These are phyloP conservation scores for Carlito syrichta DNA, from an alignment of 2,113 vertebrate genomes.

Conservation along the genomic window DNA sequence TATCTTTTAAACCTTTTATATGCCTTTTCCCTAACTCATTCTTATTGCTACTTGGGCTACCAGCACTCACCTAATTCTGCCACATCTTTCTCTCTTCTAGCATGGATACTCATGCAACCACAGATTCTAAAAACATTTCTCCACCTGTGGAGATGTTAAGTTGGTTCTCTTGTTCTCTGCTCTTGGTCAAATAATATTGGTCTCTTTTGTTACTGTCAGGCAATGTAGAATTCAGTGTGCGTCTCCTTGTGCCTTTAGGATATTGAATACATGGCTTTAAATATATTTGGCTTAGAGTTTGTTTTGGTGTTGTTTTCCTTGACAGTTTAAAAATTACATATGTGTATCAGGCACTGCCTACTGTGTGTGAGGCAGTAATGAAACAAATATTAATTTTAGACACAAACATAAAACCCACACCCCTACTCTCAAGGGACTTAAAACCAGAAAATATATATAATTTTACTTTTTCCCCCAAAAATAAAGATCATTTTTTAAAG, in stretches of 20 bases:
- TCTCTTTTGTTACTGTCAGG: background rate
- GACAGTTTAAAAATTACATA: background rate
- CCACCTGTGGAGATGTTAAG: background rate
- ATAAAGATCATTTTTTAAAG: background rate
- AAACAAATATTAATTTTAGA: background rate
- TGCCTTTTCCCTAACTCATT: background rate
- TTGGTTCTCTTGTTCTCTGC: background rate
- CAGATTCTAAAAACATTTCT: background rate
- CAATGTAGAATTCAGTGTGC: background rate
- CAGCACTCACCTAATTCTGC: background rate
- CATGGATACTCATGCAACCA: background rate
- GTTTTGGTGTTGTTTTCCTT: background rate
- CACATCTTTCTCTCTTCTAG: background rate
- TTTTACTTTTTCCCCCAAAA: background rate
- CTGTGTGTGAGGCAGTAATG: background rate
- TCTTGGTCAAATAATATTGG: background rate
- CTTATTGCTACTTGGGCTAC: background rate
- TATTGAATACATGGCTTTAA: background rate
- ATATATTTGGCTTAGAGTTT: background rate
- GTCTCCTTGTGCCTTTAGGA: background rate
- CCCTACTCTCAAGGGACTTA: background rate
- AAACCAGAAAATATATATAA: background rate
- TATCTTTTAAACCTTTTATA: background rate
- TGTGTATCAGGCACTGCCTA: background rate
- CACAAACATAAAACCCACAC: background rate